These are phyloP conservation scores for Mormyrus proboscirostris DNA, from an alignment of 2,797 vertebrate species.

Conservation along the genomic window DNA sequence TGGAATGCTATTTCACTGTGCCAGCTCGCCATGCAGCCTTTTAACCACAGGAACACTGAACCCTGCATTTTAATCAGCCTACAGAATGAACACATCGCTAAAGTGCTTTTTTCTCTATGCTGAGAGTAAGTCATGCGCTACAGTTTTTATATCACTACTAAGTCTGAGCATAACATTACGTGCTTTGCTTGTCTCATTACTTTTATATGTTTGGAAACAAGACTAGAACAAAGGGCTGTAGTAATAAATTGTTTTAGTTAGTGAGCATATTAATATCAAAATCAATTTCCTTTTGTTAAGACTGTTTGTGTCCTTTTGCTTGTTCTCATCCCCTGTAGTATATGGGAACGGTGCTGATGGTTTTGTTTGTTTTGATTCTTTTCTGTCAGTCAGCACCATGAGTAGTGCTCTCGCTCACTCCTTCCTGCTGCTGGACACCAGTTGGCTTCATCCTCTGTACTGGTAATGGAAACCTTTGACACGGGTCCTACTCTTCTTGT, in stretches of 20 bases:
- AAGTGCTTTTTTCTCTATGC: conserved; percentile 43
- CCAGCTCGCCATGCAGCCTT: background rate
- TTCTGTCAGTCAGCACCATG: background rate
- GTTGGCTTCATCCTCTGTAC: background rate
- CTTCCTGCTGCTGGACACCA: background rate
- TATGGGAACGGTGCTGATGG: background rate
- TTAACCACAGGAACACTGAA: background rate
- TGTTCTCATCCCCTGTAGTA: background rate
- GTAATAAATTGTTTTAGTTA: background rate
- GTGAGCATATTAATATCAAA: background rate
- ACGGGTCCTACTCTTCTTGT: background rate
- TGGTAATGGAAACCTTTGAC: background rate
- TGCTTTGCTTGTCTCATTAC: background rate
- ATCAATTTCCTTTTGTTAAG: background rate
- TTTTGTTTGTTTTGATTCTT: background rate
- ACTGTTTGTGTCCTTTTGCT: background rate
- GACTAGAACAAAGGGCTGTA: conserved; percentile 35
- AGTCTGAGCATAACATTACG: background rate
- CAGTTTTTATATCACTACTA: conserved; percentile 8
- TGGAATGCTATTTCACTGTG: background rate
- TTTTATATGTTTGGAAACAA: conserved; percentile 13
- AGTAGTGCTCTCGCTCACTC: background rate
- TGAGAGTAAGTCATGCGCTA: conserved; percentile 42
- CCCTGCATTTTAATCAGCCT: conserved; percentile 31
- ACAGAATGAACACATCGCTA: conserved; percentile 40